Evolutionary conservation across 2,113 vertebrate genomes (phyloP).

Genomic region (Otocyon megalotis): DNA sequence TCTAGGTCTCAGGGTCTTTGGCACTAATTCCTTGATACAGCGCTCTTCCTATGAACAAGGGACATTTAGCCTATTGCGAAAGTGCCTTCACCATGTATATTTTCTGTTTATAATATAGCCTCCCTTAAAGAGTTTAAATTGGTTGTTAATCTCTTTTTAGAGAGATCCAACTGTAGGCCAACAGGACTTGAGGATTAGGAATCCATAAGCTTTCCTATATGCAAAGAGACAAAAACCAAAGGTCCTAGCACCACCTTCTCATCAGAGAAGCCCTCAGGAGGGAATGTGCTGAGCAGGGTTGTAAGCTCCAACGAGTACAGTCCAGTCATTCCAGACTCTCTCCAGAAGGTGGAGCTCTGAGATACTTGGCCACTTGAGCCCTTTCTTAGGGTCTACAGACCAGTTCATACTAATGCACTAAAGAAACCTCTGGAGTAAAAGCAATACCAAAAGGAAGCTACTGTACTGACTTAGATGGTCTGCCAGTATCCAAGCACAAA

Average conservation of each 20-base stretch:
- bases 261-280: neutral
- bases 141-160: conserved; percentile 5
- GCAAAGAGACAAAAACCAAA: conserved; percentile 37
- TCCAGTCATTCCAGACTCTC: accelerated
- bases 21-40: neutral
- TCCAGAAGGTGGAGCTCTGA: conserved; percentile 58
- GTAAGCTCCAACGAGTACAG: neutral
- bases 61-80: neutral
- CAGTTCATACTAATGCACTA: neutral
- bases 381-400: neutral
- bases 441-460: neutral
- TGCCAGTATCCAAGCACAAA: neutral
- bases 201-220: neutral
- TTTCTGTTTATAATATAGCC: conserved; percentile 26
- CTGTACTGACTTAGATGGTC: neutral
- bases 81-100: neutral
- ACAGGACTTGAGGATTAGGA: neutral
- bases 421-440: conserved; percentile 39
- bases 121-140: conserved; percentile 31
- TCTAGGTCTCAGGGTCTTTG: neutral
- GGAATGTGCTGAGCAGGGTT: neutral
- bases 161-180: neutral
- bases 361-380: neutral
- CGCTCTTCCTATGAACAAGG: neutral
- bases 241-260: neutral